Percentiles rank a stretch among this genome's conserved stretches.
phyloP scores from a whole-genome alignment of 2,888 invertebrate genomes.

The Bibio marci region DNA sequence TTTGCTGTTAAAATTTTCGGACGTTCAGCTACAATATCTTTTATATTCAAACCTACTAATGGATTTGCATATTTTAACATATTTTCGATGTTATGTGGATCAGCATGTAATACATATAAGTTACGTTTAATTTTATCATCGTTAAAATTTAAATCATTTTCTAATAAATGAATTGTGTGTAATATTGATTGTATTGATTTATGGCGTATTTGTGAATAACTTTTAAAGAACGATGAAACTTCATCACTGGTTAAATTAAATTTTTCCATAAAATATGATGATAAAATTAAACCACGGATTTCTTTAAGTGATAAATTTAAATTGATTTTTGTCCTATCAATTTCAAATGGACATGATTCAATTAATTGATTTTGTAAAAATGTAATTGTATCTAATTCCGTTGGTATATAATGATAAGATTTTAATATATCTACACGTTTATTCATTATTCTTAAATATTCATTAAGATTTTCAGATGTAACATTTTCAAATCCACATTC shows the following conservation, averaged over 20 bases:
- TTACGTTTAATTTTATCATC: constrained; percentile 35
- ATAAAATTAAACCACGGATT: constrained; percentile 20
- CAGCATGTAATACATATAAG: constrained; percentile 38
- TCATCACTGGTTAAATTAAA: constrained; percentile 25
- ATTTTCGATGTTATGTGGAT: constrained; percentile 38
- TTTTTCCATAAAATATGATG: constrained; percentile 25
- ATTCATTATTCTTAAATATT: constrained; percentile 22
- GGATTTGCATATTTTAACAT: constrained; percentile 36
- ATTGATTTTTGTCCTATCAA: background rate
- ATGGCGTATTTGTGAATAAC: constrained; percentile 23
- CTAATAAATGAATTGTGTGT: constrained; percentile 34
- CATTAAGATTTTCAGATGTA: constrained; percentile 24
- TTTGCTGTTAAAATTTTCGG: constrained; percentile 47
- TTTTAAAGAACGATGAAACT: constrained; percentile 22
- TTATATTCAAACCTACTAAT: constrained; percentile 37
- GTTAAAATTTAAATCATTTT: constrained; percentile 37
- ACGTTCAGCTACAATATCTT: constrained; percentile 33
- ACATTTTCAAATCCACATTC: constrained; percentile 40
- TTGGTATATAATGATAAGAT: constrained; percentile 22
- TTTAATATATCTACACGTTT: constrained; percentile 27
- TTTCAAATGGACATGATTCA: background rate
- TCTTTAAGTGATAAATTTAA: constrained; percentile 17
- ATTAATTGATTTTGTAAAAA: constrained; percentile 3
- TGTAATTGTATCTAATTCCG: constrained; percentile 22
- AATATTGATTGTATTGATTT: constrained; percentile 34